phyloP scores from a whole-genome alignment of 1,140 invertebrate species.

The Hesperophylax magnus region DNA sequence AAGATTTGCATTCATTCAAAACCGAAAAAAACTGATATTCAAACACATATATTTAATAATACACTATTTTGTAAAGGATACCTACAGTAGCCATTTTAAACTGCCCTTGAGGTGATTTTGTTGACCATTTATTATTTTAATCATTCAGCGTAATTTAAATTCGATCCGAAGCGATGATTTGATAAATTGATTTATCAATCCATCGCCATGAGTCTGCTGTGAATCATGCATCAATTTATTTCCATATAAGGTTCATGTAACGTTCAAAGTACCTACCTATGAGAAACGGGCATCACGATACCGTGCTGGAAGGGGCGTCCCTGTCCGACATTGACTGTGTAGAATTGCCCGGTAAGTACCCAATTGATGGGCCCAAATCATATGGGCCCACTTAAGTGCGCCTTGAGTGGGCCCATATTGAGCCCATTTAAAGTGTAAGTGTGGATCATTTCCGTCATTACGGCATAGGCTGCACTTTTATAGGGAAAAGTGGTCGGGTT shows the following conservation, averaged over 20 bases:
- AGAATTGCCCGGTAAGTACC: conserved; percentile 31
- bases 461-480: conserved; percentile 13
- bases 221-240: background rate
- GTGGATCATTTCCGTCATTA: conserved; percentile 24
- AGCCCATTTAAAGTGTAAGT: background rate
- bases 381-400: conserved; percentile 14
- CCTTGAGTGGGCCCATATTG: too few species aligned
- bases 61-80: too few species aligned
- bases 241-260: background rate
- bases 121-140: too few species aligned
- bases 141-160: too few species aligned
- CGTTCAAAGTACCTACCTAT: too few species aligned
- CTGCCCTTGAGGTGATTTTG: too few species aligned
- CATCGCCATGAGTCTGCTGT: background rate
- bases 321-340: background rate
- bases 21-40: too few species aligned
- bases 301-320: background rate
- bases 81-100: too few species aligned
- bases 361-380: conserved; percentile 41
- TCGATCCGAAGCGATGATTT: too few species aligned
- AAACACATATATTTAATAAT: too few species aligned
- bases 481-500: background rate
- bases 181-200: too few species aligned
- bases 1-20: too few species aligned
- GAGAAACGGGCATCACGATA: background rate